Percentiles rank a stretch among this genome's conserved stretches.
phyloP scores from a whole-genome alignment of 1,140 invertebrate species.

The Drosophila tropicalis region DNA sequence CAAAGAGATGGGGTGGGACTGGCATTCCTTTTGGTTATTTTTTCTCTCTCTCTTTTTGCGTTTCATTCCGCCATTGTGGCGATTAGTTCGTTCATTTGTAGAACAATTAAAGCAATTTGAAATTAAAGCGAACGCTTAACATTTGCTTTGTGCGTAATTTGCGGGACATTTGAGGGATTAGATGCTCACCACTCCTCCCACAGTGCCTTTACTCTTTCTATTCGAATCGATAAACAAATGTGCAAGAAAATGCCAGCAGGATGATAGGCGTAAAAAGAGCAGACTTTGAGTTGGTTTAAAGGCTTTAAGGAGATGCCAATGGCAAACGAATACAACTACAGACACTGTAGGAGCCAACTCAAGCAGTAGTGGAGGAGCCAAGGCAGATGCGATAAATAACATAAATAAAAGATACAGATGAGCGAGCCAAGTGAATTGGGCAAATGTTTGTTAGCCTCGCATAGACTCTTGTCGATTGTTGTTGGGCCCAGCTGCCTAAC shows the following conservation, averaged over 20 bases:
- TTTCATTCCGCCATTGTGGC: conserved; percentile 34
- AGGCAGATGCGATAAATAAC: conserved; percentile 72
- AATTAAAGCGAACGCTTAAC: conserved; percentile 71
- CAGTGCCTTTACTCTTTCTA: conserved; percentile 6
- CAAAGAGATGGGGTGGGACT: conserved; percentile 4
- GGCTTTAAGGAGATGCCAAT: conserved; percentile 53
- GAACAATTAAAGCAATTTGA: conserved; percentile 75
- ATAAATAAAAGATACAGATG: conserved; percentile 73
- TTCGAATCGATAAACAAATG: conserved; percentile 44
- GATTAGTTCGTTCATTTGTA: conserved; percentile 70
- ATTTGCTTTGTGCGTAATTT: conserved; percentile 68
- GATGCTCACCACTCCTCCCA: background rate
- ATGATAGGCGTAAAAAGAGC: conserved; percentile 22
- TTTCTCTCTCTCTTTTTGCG: background rate
- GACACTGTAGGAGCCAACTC: conserved; percentile 7
- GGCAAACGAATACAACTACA: background rate
- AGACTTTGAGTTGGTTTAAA: conserved; percentile 51
- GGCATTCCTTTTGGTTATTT: conserved; percentile 28
- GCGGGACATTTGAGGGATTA: conserved; percentile 65
- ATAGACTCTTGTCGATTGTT: conserved; percentile 61
- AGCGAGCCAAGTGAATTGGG: conserved; percentile 57
- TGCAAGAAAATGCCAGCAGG: conserved; percentile 30
- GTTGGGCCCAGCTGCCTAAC: conserved; percentile 66
- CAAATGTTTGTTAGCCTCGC: conserved; percentile 66
- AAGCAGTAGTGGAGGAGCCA: conserved; percentile 14